Base-by-base conservation (phyloP, 2,113 vertebrate species). In the Balaeniceps rex region DNA sequence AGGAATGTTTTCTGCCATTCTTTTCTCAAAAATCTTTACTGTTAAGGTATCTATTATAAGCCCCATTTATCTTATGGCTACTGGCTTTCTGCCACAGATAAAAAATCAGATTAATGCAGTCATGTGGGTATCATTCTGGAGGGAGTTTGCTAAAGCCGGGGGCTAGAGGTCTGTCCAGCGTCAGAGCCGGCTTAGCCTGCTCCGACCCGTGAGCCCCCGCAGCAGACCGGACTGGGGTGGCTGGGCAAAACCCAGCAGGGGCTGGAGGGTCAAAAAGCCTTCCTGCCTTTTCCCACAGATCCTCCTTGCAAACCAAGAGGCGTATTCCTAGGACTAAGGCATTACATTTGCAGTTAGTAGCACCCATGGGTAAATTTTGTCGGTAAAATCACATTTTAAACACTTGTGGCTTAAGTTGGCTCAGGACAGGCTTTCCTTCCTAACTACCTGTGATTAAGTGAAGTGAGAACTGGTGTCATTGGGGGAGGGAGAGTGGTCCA, bases 111-210 rank as follows among this genome's bases (percentile, higher is more conserved):
- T 8, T 46, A 28, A n/a, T 51, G 49, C 17, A 36, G 21, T 36
- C 16, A 0, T 36, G 11, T 29, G 60, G 38, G 9, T 51, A 23
- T 24, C 5, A 24, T 44, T 90, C 74, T 81, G 60, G 21, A 83
- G 38, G 21, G 40, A n/a, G 7, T 65, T 76, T 72, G 60, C 12
- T 66, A 36, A 70, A 58, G 24, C 66, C 1, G 1, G 9, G 42
- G 57, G 8, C 42, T 31, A 24, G 10, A 2, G 0, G 8, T 80
- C 19, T 69, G 31, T 36, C 57, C 0, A 0, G 7, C 4, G 0
- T 5, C 85, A 21, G 58, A 86, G 36, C 36, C 7, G 6, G 31
- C n/a, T 77, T 40, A 68, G 44, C 29, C 36, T 44, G 31, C 38
- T 68, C 38, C 1, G 5, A n/a, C 33, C 31, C 4, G 0, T 25